Percentiles rank a stretch among this genome's conserved stretches.
Conservation (phyloP, 1,140 invertebrate genomes). For the Bombus terrestris region DNA sequence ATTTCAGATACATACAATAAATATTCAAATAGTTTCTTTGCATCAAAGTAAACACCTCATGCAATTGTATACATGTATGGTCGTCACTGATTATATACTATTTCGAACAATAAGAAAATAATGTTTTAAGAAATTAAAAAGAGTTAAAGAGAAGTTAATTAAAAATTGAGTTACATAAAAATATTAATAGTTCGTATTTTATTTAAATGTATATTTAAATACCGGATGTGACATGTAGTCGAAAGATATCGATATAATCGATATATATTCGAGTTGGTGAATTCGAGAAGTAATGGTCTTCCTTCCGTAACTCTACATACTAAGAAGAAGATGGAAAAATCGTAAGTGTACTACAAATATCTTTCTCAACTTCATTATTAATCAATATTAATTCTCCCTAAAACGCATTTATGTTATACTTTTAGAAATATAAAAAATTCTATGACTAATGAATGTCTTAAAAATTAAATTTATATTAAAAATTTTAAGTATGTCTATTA, state of each 20-base stretch:
- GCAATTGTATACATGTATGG: too few relatives aligned
- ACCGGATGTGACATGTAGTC: neutral
- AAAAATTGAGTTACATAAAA: neutral
- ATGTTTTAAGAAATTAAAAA: too few relatives aligned
- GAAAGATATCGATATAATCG: neutral
- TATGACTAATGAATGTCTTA: neutral
- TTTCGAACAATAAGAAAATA: neutral
- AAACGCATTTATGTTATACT: neutral
- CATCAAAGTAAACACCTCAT: too few relatives aligned
- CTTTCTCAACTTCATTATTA: neutral
- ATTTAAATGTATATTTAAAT: constrained; percentile 18
- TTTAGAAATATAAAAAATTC: neutral
- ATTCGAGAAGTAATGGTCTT: constrained; percentile 37
- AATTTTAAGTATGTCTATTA: neutral
- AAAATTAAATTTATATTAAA: neutral
- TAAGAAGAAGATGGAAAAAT: constrained; percentile 59
- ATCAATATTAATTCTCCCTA: neutral
- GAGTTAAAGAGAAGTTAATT: neutral
- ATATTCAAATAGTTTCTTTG: too few relatives aligned
- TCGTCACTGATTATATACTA: neutral
- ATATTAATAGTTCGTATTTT: neutral
- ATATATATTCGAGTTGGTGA: neutral
- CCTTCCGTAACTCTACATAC: constrained; percentile 56
- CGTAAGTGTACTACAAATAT: constrained; percentile 53
- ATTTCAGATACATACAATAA: too few relatives aligned